phyloP scores from a whole-genome alignment of 2,113 vertebrate genomes.

The Protobothrops flavoviridis region DNA sequence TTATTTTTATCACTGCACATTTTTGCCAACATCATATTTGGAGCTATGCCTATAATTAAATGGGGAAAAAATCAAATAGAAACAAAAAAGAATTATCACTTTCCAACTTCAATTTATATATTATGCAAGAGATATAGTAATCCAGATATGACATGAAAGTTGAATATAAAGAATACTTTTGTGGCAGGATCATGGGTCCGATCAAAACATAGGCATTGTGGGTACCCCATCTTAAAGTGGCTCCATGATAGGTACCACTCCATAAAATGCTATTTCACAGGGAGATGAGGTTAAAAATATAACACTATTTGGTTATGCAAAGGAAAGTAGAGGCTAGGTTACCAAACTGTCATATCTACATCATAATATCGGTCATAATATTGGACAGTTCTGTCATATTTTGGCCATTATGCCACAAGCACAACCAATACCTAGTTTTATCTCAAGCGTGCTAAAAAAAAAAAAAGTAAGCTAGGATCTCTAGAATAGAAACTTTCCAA shows the following conservation, averaged over 20 bases:
- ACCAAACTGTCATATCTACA: background rate
- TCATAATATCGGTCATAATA: background rate
- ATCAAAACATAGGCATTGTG: background rate
- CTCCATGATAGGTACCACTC: background rate
- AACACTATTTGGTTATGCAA: background rate
- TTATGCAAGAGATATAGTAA: slow-evolving; percentile 8
- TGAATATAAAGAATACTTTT: background rate
- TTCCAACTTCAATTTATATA: background rate
- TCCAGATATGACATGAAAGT: background rate
- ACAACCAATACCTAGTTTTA: background rate
- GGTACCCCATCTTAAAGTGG: background rate
- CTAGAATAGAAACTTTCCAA: background rate
- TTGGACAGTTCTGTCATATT: background rate
- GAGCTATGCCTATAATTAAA: slow-evolving; percentile 87
- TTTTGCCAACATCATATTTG: slow-evolving; percentile 94
- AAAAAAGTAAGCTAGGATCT: background rate
- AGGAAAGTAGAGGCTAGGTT: background rate
- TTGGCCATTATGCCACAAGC: background rate
- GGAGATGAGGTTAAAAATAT: background rate
- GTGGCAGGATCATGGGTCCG: background rate
- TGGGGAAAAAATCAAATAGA: background rate
- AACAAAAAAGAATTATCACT: background rate
- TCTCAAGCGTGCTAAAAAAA: background rate
- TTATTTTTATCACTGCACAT: slow-evolving; percentile 97
- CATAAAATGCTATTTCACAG: background rate